Conservation (phyloP, 37 sponge, comb jelly and placozoan genomes). For the Petrosia ficiformis region DNA sequence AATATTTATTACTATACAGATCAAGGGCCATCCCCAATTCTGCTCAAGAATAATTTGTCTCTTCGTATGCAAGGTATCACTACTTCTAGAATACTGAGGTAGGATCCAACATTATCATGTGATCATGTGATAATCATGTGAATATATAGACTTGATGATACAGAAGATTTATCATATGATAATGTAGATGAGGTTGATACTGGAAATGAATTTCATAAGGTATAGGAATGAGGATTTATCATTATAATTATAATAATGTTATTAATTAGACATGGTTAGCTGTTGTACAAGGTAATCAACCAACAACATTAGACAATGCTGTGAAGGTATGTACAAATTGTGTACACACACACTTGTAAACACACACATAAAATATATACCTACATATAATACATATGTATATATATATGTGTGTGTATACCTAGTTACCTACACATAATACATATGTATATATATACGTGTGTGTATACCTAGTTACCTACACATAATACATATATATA, state of each 20-base stretch:
- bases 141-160: conserved; percentile 5
- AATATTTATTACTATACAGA: conserved; percentile 15
- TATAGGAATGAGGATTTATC: neutral
- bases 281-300: conserved; percentile 64
- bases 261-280: conserved; percentile 51
- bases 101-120: neutral
- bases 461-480: no score
- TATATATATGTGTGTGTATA: no score
- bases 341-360: neutral
- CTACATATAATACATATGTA: neutral
- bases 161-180: neutral
- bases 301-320: conserved; percentile 56
- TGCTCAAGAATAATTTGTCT: conserved; percentile 39
- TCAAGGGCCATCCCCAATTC: conserved; percentile 50
- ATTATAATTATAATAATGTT: neutral
- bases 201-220: conserved; percentile 19
- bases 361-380: neutral
- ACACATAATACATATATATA: no score
- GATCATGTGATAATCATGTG: neutral
- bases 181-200: neutral
- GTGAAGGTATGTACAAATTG: conserved; percentile 23
- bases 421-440: no score
- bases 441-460: no score
- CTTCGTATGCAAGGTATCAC: conserved; percentile 63
- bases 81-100: conserved; percentile 61